Base-by-base conservation (phyloP, 2,888 invertebrate genomes). In the Willowsia nigromaculata region DNA sequence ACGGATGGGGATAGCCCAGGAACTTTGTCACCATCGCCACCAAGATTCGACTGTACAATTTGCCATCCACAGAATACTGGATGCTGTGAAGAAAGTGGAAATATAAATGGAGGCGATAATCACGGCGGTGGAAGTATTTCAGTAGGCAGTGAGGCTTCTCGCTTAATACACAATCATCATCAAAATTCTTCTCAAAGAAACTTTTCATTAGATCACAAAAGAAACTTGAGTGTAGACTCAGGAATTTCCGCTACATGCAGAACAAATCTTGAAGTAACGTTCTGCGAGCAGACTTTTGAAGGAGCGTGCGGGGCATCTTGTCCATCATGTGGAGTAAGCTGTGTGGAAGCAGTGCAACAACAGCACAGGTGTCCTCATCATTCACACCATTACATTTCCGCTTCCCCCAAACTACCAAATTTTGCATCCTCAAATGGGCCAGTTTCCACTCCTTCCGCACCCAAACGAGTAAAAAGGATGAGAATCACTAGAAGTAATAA, bases 401-500 rank as follows among this genome's bases (percentile, higher is more conserved):
- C 18, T 40, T 84, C 13, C 40, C 74, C 18, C 18, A 56, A 71
- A n/a, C 68, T 18, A 1, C 59, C 76, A 15, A 7, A 40, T 9
- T 80, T 62, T 25, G 27, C 74, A 33, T 9, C 43, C 50, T 13
- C 74, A 15, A 47, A 43, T 68, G 68, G 37, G 9, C 13, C 53
- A 50, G 74, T 62, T 81, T 9, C 53, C n/a, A 13, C 89, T 78
- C 30, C 68, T 0, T 56, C 56, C 33, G 30, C 68, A 33, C 50
- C 83, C 7, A 88, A 87, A 65, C 40, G 88, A 11, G 74, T 88
- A 25, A 74, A 83, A 71, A 71, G 91, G 40, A 76, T 91, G 90
- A 74, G 91, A 37, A 89, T 91, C 0, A 74, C 91, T 1, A 83
- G 92, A 5, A 90, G 91, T 40, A 91, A 91, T 4, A 92, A 91